Conservation (phyloP, 1,140 invertebrate species). For the Brevipalpus yothersi region DNA sequence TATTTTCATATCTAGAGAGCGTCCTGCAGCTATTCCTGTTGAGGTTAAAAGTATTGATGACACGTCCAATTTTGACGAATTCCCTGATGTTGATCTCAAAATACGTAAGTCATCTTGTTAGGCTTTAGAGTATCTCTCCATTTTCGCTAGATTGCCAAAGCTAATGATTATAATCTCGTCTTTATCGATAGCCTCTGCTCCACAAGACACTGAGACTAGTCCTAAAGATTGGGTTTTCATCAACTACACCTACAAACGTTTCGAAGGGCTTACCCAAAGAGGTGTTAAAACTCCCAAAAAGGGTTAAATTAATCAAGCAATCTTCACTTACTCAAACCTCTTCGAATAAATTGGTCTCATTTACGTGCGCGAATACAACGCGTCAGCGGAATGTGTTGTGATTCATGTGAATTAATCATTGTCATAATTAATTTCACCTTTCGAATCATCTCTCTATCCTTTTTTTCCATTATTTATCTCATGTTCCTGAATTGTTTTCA, state of each 20-base stretch:
- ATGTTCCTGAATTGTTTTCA: too few relatives aligned
- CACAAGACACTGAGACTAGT: conserved; percentile 25
- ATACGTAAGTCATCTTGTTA: conserved; percentile 26
- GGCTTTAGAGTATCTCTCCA: background rate
- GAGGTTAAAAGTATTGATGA: conserved; percentile 51
- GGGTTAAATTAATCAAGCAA: conserved; percentile 4
- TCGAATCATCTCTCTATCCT: too few relatives aligned
- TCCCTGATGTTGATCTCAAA: conserved; percentile 93
- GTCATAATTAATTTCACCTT: too few relatives aligned
- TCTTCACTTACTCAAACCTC: too few relatives aligned
- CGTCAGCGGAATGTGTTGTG: too few relatives aligned
- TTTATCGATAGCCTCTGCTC: conserved; percentile 34
- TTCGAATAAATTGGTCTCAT: too few relatives aligned
- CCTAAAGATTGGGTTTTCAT: conserved; percentile 99
- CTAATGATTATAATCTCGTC: conserved; percentile 12
- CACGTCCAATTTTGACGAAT: conserved; percentile 99
- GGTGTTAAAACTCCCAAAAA: conserved; percentile 17
- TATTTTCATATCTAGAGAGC: conserved; percentile 39
- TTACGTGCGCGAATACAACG: too few relatives aligned
- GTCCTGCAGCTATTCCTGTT: conserved; percentile 87
- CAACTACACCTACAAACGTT: conserved; percentile 97
- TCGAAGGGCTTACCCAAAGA: conserved; percentile 77
- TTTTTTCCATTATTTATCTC: too few relatives aligned
- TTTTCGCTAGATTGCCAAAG: too few relatives aligned
- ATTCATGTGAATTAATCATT: too few relatives aligned